Conservation (phyloP, 2,113 vertebrate species). For the Etia nguti region DNA sequence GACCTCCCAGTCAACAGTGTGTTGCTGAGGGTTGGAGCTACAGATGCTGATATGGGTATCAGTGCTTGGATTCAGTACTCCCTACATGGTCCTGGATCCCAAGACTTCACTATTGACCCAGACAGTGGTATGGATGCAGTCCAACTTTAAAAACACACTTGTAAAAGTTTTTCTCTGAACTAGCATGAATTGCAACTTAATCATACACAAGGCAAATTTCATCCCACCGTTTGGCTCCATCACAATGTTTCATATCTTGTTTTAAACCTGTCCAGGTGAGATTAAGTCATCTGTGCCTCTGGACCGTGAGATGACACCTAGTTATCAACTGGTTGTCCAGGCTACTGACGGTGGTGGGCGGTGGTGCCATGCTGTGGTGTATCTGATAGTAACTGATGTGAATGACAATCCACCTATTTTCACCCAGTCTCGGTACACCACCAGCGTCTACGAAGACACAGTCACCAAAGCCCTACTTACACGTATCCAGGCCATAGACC, state of each 20-base stretch:
- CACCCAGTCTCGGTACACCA: constrained; percentile 77
- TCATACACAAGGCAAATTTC: not conserved
- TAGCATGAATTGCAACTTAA: not conserved
- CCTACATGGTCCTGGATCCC: constrained; percentile 82
- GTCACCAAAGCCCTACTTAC: constrained; percentile 88
- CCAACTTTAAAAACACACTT: not conserved
- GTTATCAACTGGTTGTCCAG: constrained; percentile 80
- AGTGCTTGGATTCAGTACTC: constrained; percentile 87
- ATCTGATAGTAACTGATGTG: constrained; percentile 84
- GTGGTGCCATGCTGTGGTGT: constrained; percentile 83
- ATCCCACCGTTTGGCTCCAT: not conserved
- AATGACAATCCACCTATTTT: constrained; percentile 94
- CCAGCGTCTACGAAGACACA: constrained; percentile 93
- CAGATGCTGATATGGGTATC: constrained; percentile 85
- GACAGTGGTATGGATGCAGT: constrained; percentile 77
- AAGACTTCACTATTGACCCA: constrained; percentile 86
- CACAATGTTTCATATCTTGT: not conserved
- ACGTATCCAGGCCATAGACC: constrained; percentile 90
- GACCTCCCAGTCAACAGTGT: constrained; percentile 82
- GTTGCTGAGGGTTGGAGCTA: constrained; percentile 82
- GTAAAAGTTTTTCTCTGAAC: not conserved
- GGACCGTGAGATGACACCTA: constrained; percentile 83
- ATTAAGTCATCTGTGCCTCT: constrained; percentile 81
- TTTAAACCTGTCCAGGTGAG: constrained; percentile 75
- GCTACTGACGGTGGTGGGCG: constrained; percentile 90